Evolutionary conservation across 1,140 invertebrate species (phyloP).

Genomic region (Drosophila murphyi): DNA sequence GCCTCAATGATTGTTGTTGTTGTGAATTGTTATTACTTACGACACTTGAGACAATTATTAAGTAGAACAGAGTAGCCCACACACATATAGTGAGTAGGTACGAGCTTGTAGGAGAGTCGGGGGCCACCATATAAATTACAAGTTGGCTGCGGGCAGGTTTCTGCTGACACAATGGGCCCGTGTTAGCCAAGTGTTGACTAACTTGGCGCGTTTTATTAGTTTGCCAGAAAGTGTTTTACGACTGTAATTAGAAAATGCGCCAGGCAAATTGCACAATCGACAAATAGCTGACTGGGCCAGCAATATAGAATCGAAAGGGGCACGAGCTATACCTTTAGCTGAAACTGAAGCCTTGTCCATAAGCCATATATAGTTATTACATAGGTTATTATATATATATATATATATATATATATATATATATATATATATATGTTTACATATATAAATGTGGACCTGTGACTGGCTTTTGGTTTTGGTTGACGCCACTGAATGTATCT

Average conservation of each 20-base stretch:
- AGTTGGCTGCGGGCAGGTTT: slow-evolving; percentile 35
- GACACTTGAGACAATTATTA: slow-evolving; percentile 67
- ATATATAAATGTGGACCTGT: slow-evolving; percentile 1
- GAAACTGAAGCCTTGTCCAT: slow-evolving; percentile 2
- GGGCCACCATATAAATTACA: slow-evolving; percentile 33
- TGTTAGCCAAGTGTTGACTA: slow-evolving; percentile 57
- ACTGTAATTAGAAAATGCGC: slow-evolving; percentile 79
- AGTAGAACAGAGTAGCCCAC: slow-evolving; percentile 53
- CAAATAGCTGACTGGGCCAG: slow-evolving; percentile 52
- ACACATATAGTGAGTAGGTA: background rate
- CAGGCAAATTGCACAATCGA: slow-evolving; percentile 78
- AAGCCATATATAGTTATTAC: background rate
- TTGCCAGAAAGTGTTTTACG: slow-evolving; percentile 80
- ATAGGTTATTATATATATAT: background rate
- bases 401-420: background rate
- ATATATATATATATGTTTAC: background rate
- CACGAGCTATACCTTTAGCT: background rate
- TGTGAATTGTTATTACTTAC: slow-evolving; percentile 59
- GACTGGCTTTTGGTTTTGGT: slow-evolving; percentile 27
- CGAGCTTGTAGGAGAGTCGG: too few species aligned
- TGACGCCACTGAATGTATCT: slow-evolving; percentile 25
- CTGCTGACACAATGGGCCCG: slow-evolving; percentile 22
- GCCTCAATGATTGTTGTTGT: slow-evolving; percentile 14
- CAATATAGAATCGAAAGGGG: slow-evolving; percentile 33
- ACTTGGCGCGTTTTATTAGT: slow-evolving; percentile 68